Conservation (phyloP, 92 coral and sea anemone species). For the Palythoa caribaeorum region DNA sequence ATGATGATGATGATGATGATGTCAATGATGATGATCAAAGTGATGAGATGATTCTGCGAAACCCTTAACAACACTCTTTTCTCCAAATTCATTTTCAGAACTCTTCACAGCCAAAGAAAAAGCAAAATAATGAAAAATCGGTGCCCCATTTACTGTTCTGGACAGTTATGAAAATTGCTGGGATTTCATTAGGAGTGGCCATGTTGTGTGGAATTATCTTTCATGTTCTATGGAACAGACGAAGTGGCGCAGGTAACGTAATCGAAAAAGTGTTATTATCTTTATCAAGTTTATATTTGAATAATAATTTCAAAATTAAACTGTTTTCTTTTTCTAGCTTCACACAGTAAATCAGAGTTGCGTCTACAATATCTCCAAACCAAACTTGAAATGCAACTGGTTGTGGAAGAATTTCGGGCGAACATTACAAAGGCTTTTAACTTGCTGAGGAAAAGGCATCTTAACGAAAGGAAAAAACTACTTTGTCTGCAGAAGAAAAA, state of each 20-base stretch:
- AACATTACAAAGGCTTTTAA: background rate
- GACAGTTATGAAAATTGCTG: background rate
- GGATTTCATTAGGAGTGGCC: constrained; percentile 2
- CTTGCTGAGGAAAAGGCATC: background rate
- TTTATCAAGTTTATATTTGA: too few species aligned
- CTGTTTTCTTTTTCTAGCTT: background rate
- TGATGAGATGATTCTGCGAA: too few species aligned
- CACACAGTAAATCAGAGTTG: background rate
- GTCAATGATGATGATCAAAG: too few species aligned
- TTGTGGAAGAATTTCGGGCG: background rate
- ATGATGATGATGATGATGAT: too few species aligned
- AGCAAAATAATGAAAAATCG: background rate
- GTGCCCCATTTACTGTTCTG: background rate
- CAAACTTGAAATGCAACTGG: background rate
- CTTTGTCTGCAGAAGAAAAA: background rate
- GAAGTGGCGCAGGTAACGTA: background rate
- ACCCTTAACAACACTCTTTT: too few species aligned
- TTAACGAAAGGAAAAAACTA: background rate
- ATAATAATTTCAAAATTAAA: too few species aligned
- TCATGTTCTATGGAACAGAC: background rate
- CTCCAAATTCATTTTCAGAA: too few species aligned
- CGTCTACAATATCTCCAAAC: background rate
- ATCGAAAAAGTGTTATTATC: too few species aligned
- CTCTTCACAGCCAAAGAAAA: background rate
- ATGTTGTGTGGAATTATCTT: constrained; percentile 3